Base-by-base conservation (phyloP, 2,888 invertebrate genomes). In the Eupithecia dodoneata region DNA sequence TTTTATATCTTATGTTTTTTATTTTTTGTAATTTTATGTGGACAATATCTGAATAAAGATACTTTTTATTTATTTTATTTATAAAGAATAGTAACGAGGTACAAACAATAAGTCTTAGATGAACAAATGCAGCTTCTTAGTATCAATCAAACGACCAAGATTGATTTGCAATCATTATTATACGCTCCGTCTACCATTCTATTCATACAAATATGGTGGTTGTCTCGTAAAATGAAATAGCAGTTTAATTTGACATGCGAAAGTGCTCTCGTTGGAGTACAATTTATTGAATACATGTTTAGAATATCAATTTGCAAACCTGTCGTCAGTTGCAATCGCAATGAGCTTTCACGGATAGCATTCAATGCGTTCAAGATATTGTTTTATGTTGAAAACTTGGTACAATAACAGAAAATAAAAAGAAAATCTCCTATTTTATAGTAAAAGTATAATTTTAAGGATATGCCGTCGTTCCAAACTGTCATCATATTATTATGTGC, bases 201-300 rank as follows among this genome's bases (percentile, higher is more conserved):
- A 76, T 72, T 59, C 4, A 65, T 13, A 55, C 74, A 55, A 74
- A 76, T 76, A 79, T 72, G 78, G 78, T 15, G 13, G 18, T 18
- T 47, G 71, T 59, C 74, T 12, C 71, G 73, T 75, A 44, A 71
- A 75, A 71, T 67, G 75, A 72, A 72, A 71, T 52, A 44, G 76
- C 67, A 72, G 81, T 75, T 78, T 82, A 80, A 82, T 82, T 81
- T 81, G 80, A 81, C 81, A 81, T 78, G 80, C 79, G 82, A 81
- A 82, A 82, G 82, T 80, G 79, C 72, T 74, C 79, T 55, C 42
- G 76, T 71, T 71, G 75, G 66, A 74, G n/a, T 66, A 76, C 80
- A 80, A 82, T 82, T 81, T 82, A 79, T 78, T 79, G 79, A 65
- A 79, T 78, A 79, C 79, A 78, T 80, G 80, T 74, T 79, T 79